These are phyloP conservation scores for Pogonus chalceus DNA, from an alignment of 1,140 invertebrate genomes.

Conservation along the genomic window DNA sequence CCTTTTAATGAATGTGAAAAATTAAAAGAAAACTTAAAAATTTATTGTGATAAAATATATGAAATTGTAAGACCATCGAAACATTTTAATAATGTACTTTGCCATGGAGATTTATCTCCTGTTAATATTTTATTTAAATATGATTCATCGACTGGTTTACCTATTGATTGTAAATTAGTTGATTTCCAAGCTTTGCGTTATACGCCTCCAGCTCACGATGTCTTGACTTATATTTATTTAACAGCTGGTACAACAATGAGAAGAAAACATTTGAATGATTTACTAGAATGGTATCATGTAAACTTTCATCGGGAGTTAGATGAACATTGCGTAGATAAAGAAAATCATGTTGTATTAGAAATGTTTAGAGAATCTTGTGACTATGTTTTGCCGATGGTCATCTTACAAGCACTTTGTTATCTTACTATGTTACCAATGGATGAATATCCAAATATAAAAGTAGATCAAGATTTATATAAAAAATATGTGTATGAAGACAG, in stretches of 20 bases:
- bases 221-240: constrained; percentile 34
- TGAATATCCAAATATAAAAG: neutral
- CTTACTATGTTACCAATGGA: neutral
- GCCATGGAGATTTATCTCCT: constrained; percentile 32
- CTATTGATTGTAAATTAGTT: constrained; percentile 32
- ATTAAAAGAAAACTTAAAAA: neutral
- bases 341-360: neutral
- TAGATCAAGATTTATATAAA: neutral
- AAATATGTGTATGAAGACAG: neutral
- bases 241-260: constrained; percentile 32
- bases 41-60: neutral
- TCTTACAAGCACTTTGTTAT: neutral
- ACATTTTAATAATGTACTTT: constrained; percentile 23
- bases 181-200: constrained; percentile 38
- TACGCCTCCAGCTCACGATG: constrained; percentile 36
- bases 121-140: constrained; percentile 36
- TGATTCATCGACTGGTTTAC: constrained; percentile 22
- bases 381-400: neutral
- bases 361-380: neutral
- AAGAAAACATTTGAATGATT: constrained; percentile 9
- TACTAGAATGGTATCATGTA: neutral
- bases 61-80: neutral
- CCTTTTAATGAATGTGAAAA: neutral
- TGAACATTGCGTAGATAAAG: neutral
- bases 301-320: neutral